Evolutionary conservation across 1,140 invertebrate species (phyloP).

Genomic region (Penaeus indicus): DNA sequence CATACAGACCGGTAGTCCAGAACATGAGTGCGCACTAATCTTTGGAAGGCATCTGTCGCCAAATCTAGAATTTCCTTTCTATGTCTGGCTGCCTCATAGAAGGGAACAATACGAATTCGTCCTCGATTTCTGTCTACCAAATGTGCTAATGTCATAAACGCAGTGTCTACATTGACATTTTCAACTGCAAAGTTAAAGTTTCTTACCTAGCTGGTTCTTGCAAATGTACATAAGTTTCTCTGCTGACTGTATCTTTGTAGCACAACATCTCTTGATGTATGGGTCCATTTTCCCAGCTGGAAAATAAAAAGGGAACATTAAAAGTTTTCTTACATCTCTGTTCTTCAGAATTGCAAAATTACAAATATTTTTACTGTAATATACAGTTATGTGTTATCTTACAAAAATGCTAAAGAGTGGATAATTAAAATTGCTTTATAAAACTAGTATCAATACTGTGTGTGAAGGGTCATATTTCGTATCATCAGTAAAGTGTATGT

Average conservation of each 20-base stretch:
- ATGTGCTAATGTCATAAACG: constrained; percentile 93
- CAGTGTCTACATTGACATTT: constrained; percentile 96
- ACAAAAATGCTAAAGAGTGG: too few species aligned
- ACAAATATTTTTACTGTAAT: neutral
- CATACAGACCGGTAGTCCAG: constrained; percentile 88
- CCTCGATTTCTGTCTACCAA: constrained; percentile 86
- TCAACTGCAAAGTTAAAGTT: constrained; percentile 71
- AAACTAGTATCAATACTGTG: too few species aligned
- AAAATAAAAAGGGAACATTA: constrained; percentile 67
- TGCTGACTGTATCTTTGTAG: constrained; percentile 93
- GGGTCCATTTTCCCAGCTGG: constrained; percentile 91
- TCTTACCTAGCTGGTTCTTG: constrained; percentile 93
- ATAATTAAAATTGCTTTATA: too few species aligned
- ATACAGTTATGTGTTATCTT: too few species aligned
- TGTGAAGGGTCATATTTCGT: too few species aligned
- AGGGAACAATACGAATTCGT: constrained; percentile 83
- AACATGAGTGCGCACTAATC: constrained; percentile 70
- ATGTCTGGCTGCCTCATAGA: constrained; percentile 86
- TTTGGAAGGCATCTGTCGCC: constrained; percentile 87
- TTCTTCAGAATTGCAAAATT: neutral
- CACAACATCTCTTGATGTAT: constrained; percentile 91
- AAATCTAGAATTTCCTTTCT: constrained; percentile 90
- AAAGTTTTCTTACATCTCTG: neutral
- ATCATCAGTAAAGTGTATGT: too few species aligned
- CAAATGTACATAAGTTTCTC: constrained; percentile 99